Percentiles rank a stretch among this genome's conserved stretches.
phyloP scores from a whole-genome alignment of 2,797 vertebrate species.

The Amblyopsis hoosieri region DNA sequence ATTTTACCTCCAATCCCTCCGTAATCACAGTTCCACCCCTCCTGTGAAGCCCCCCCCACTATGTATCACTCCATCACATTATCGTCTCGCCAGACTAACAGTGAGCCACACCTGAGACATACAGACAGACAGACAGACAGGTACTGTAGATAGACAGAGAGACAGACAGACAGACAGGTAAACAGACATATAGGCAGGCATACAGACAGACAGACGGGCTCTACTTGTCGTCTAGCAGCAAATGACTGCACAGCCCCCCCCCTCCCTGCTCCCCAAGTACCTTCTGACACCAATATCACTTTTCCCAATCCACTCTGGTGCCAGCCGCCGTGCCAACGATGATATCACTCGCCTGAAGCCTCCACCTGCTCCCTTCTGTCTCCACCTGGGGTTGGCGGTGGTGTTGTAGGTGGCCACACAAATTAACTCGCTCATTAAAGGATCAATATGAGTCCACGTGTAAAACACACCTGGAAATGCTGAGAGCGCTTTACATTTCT shows the following conservation, averaged over 20 bases:
- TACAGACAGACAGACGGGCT: slow-evolving; percentile 24
- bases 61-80: slow-evolving; percentile 48
- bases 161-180: too few species aligned
- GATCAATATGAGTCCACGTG: too few species aligned
- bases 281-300: slow-evolving; percentile 59
- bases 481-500: too few species aligned
- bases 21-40: slow-evolving; percentile 62
- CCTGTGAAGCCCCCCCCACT: slow-evolving; percentile 30
- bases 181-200: too few species aligned
- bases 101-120: slow-evolving; percentile 40
- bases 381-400: slow-evolving; percentile 41
- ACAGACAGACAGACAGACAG: slow-evolving; percentile 2
- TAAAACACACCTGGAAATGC: not conserved
- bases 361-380: slow-evolving; percentile 50
- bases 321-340: slow-evolving; percentile 49
- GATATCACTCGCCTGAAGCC: slow-evolving; percentile 48
- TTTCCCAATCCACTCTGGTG: slow-evolving; percentile 66
- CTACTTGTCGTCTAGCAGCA: slow-evolving; percentile 53
- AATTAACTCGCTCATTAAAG: too few species aligned
- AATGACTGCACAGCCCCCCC: slow-evolving; percentile 38
- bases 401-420: slow-evolving; percentile 35
- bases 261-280: slow-evolving; percentile 47
- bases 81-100: slow-evolving; percentile 51
- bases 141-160: not conserved
- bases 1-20: slow-evolving; percentile 59